These are phyloP conservation scores for Eudasyphora cyanicolor DNA, from an alignment of 2,888 invertebrate species.

Conservation along the genomic window DNA sequence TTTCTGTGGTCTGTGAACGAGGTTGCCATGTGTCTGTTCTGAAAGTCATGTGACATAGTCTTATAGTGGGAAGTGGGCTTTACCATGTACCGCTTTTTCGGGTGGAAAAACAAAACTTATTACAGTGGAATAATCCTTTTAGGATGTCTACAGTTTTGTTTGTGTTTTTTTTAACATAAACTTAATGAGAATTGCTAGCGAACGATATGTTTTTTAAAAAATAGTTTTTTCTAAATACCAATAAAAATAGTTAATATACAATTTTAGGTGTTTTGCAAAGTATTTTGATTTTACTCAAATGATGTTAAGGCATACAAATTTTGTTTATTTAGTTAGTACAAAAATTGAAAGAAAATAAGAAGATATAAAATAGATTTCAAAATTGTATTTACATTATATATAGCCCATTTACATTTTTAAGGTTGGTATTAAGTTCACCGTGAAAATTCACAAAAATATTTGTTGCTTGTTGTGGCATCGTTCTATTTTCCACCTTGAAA, in stretches of 20 bases:
- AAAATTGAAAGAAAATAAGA: not conserved
- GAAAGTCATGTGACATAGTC: no score
- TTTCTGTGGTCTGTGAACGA: no score
- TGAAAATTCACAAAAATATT: no score
- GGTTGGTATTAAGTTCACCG: no score
- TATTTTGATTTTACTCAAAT: not conserved
- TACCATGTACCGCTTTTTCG: no score
- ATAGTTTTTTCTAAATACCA: not conserved
- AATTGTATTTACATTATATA: not conserved
- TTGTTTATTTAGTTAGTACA: not conserved
- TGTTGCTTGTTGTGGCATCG: no score
- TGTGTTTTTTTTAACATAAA: not conserved
- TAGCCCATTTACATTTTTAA: no score
- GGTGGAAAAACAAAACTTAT: no score
- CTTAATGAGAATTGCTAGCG: not conserved
- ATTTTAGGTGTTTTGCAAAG: constrained; percentile 8
- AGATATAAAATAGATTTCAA: not conserved
- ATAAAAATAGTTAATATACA: constrained; percentile 12
- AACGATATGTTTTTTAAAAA: constrained; percentile 18
- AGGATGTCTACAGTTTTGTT: not conserved
- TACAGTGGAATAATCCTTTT: not conserved
- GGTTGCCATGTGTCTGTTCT: no score
- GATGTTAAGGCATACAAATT: constrained; percentile 10
- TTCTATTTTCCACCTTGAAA: no score
- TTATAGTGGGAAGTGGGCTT: no score